Percentiles rank a stretch among this genome's conserved stretches.
Conservation (phyloP, 92 coral and sea anemone genomes). For the Porites divaricata region DNA sequence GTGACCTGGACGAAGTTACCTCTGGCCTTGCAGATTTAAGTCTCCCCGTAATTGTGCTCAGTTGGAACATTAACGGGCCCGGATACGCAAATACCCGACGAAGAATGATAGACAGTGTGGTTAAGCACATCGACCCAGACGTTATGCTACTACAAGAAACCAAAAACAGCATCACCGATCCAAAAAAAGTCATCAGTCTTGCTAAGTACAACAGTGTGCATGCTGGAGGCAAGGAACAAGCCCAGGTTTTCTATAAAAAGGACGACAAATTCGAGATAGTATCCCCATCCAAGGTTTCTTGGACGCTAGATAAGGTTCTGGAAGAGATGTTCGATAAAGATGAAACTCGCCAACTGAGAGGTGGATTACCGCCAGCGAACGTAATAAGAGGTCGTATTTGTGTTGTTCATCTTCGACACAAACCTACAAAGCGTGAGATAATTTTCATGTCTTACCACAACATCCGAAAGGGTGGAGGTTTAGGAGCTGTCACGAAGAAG, state of each 20-base stretch:
- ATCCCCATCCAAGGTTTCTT: neutral
- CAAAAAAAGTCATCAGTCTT: neutral
- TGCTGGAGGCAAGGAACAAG: neutral
- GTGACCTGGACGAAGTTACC: neutral
- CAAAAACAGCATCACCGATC: neutral
- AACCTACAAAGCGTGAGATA: neutral
- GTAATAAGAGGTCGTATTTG: neutral
- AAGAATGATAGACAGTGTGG: neutral
- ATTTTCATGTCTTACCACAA: conserved; percentile 2
- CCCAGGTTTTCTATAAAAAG: neutral
- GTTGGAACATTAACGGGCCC: neutral
- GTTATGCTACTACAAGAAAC: neutral
- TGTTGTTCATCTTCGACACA: neutral
- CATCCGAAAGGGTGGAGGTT: neutral
- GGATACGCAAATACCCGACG: neutral
- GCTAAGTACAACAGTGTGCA: neutral
- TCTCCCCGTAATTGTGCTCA: neutral
- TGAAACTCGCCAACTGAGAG: neutral
- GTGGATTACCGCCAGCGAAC: neutral
- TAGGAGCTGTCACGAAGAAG: neutral
- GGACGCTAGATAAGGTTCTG: neutral
- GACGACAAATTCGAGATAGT: neutral
- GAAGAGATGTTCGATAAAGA: neutral
- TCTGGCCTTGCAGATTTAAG: conserved; percentile 1
- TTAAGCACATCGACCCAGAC: neutral